Conservation (phyloP, 2,113 vertebrate genomes). For the Sus scrofa region DNA sequence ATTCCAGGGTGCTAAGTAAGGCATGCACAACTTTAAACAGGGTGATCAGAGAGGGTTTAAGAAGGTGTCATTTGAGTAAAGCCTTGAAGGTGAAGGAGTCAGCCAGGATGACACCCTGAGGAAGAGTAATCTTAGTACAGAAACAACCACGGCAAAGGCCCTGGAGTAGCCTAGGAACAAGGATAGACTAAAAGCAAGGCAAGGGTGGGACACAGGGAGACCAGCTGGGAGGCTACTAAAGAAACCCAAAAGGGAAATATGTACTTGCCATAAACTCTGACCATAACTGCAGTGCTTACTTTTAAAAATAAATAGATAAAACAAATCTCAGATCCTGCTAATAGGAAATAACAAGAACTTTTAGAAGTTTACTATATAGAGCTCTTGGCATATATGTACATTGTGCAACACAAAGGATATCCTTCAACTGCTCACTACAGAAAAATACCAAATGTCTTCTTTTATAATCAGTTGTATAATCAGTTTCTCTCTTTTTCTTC, state of each 20-base stretch:
- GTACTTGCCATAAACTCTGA: constrained; percentile 26
- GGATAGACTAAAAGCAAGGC: neutral
- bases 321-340: constrained; percentile 25
- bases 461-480: constrained; percentile 18
- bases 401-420: constrained; percentile 5
- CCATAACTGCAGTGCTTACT: neutral
- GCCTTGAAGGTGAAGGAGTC: constrained; percentile 38
- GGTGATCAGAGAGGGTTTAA: neutral
- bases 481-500: too few relatives aligned
- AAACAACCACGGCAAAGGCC: constrained; percentile 32
- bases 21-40: constrained; percentile 46
- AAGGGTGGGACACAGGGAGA: neutral
- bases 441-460: neutral
- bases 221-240: neutral
- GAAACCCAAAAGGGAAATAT: constrained; percentile 12
- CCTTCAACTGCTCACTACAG: constrained; percentile 31
- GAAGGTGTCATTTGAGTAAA: constrained; percentile 37
- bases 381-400: neutral
- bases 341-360: constrained; percentile 9
- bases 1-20: neutral
- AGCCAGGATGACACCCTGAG: neutral
- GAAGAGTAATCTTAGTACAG: neutral
- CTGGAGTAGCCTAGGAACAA: constrained; percentile 5
- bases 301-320: constrained; percentile 11
- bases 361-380: neutral